phyloP scores from a whole-genome alignment of 1,140 invertebrate species.

The Popillia japonica region DNA sequence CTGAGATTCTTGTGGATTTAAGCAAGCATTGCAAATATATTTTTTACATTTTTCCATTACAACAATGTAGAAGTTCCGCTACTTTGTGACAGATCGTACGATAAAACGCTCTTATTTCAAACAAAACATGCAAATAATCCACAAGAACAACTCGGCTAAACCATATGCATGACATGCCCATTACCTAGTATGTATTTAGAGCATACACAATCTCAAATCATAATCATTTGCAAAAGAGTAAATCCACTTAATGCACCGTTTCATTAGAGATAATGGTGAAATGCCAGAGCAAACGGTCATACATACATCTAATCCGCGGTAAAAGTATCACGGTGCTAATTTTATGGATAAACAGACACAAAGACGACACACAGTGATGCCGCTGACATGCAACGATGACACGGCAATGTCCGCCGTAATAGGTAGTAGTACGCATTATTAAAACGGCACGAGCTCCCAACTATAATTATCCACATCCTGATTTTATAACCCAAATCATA shows the following conservation, averaged over 20 bases:
- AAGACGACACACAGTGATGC: not conserved
- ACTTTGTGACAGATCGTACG: too few species aligned
- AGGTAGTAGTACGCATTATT: not conserved
- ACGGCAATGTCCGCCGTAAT: too few species aligned
- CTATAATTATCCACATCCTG: slow-evolving; percentile 3
- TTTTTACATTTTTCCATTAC: not conserved
- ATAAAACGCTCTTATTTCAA: too few species aligned
- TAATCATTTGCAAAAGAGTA: not conserved
- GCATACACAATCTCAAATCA: not conserved
- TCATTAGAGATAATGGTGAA: slow-evolving; percentile 3
- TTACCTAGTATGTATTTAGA: not conserved
- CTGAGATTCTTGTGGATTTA: too few species aligned
- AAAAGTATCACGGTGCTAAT: slow-evolving; percentile 22
- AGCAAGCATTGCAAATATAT: too few species aligned
- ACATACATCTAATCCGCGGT: not conserved
- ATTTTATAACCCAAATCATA: slow-evolving; percentile 26
- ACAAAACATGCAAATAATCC: too few species aligned
- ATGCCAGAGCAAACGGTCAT: not conserved
- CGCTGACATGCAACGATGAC: not conserved
- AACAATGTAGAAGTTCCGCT: too few species aligned
- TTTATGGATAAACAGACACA: not conserved
- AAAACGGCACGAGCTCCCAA: not conserved
- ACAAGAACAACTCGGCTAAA: too few species aligned
- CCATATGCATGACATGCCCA: too few species aligned
- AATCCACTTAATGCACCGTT: slow-evolving; percentile 6